Percentiles rank a stretch among this genome's conserved stretches.
phyloP scores from a whole-genome alignment of 2,797 vertebrate genomes.

The Choloepus didactylus region DNA sequence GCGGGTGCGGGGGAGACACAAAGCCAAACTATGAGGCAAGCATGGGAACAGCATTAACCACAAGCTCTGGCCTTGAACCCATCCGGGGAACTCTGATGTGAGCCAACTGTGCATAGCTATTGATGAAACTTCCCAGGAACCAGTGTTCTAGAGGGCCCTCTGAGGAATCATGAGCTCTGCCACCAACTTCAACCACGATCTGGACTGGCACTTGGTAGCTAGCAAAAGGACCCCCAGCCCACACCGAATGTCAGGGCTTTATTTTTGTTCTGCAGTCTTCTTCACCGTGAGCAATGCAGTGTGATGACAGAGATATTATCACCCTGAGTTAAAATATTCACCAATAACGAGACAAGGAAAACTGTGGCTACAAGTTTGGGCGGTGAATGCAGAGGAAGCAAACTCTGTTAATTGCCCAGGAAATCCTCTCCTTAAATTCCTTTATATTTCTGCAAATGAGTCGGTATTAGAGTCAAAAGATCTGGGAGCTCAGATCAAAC shows the following conservation, averaged over 20 bases:
- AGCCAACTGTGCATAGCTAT: slow-evolving; percentile 71
- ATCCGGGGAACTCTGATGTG: slow-evolving; percentile 66
- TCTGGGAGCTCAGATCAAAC: neutral
- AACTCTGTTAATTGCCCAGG: slow-evolving; percentile 39
- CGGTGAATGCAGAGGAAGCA: neutral
- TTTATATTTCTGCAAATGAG: slow-evolving; percentile 40
- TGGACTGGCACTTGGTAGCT: neutral
- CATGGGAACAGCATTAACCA: slow-evolving; percentile 85
- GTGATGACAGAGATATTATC: slow-evolving; percentile 50
- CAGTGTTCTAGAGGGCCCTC: slow-evolving; percentile 70
- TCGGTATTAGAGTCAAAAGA: neutral
- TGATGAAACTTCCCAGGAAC: slow-evolving; percentile 75
- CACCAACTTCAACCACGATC: neutral
- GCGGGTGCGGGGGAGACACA: slow-evolving; percentile 71
- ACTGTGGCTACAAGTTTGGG: slow-evolving; percentile 28
- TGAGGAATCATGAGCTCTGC: slow-evolving; percentile 55
- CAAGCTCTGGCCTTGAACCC: slow-evolving; percentile 86
- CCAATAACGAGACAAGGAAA: slow-evolving; percentile 20
- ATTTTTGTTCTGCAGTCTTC: neutral
- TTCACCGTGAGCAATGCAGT: neutral
- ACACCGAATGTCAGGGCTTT: neutral
- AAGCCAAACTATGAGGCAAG: slow-evolving; percentile 86
- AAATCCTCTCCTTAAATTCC: slow-evolving; percentile 44
- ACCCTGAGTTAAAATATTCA: slow-evolving; percentile 73
- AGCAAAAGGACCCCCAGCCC: slow-evolving; percentile 27